Evolutionary conservation across 2,888 invertebrate species (phyloP).

Genomic region (Hemaris fuciformis): DNA sequence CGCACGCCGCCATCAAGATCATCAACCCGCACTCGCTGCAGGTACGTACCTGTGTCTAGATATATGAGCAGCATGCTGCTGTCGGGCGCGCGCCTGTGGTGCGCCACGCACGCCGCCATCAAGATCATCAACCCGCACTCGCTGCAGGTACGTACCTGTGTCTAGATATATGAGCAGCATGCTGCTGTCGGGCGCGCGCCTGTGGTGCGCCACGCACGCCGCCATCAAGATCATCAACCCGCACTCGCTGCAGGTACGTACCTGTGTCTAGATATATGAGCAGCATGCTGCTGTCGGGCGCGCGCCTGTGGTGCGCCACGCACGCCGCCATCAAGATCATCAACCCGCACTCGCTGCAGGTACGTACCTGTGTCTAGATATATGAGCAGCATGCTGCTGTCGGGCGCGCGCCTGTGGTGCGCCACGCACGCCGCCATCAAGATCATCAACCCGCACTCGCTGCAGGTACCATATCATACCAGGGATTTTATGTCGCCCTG

Average conservation of each 20-base stretch:
- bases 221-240: constrained; percentile 43
- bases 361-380: too few relatives aligned
- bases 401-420: constrained; percentile 94
- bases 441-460: not conserved
- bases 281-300: constrained; percentile 91
- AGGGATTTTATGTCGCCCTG: too few relatives aligned
- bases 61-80: constrained; percentile 92
- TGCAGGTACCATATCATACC: too few relatives aligned
- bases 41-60: too few relatives aligned
- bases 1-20: constrained; percentile 91
- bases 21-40: constrained; percentile 86
- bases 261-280: too few relatives aligned
- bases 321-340: constrained; percentile 83
- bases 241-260: too few relatives aligned
- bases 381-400: constrained; percentile 92
- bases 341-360: too few relatives aligned
- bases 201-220: constrained; percentile 96
- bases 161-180: constrained; percentile 92
- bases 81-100: constrained; percentile 94
- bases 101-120: constrained; percentile 91
- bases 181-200: constrained; percentile 89
- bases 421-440: constrained; percentile 89
- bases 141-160: too few relatives aligned
- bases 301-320: constrained; percentile 95
- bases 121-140: not conserved